Conservation (phyloP, 2,888 invertebrate genomes). For the Drosophila sordidapex region DNA sequence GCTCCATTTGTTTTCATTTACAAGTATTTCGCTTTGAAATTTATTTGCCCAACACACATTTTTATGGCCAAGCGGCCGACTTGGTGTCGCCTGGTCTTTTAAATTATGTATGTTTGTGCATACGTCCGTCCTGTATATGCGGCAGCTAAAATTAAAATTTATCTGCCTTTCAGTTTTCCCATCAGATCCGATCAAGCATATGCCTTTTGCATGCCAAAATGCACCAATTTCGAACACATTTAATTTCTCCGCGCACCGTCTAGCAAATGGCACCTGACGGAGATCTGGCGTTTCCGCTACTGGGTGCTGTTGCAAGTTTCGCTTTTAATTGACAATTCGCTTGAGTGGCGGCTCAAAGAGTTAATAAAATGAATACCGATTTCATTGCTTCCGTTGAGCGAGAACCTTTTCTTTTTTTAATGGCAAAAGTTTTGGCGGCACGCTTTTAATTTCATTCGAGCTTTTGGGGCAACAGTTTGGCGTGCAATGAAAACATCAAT, state of each 20-base stretch:
- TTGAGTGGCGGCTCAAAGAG: constrained; percentile 58
- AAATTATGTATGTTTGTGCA: constrained; percentile 65
- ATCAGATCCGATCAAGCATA: constrained; percentile 38
- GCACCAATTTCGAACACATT: constrained; percentile 14
- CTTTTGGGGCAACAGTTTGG: constrained; percentile 65
- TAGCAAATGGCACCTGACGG: constrained; percentile 26
- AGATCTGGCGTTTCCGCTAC: constrained; percentile 24
- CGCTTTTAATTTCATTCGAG: constrained; percentile 62
- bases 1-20: constrained; percentile 79
- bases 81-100: constrained; percentile 46
- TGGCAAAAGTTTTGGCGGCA: constrained; percentile 45
- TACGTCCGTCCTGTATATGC: constrained; percentile 34
- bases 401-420: constrained; percentile 30
- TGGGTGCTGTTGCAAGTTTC: constrained; percentile 11
- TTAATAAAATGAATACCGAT: constrained; percentile 68
- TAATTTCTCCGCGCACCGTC: constrained; percentile 12
- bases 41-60: constrained; percentile 76
- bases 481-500: constrained; percentile 69
- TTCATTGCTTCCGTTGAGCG: constrained; percentile 54
- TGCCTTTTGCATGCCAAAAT: constrained; percentile 31
- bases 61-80: constrained; percentile 70
- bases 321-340: constrained; percentile 66
- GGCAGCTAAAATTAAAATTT: constrained; percentile 71
- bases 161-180: constrained; percentile 60
- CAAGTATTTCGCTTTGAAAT: constrained; percentile 80